Conservation (phyloP, 2,113 vertebrate genomes). For the Anas platyrhynchos region DNA sequence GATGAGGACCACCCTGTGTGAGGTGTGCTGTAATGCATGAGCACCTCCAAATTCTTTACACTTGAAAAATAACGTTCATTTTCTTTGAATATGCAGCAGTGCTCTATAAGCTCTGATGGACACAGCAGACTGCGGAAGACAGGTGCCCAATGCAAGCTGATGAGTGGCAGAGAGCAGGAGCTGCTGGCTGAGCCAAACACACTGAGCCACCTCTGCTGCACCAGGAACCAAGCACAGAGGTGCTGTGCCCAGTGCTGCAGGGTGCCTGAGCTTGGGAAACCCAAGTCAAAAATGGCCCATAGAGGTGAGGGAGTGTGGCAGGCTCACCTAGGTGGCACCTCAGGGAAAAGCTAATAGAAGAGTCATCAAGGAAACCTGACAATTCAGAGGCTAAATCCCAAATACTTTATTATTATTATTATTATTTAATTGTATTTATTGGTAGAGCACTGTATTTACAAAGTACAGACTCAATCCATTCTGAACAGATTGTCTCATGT, state of each 20-base stretch:
- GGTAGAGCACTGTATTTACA: neutral
- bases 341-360: neutral
- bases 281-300: neutral
- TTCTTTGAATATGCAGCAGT: too few relatives aligned
- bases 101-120: neutral
- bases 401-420: neutral
- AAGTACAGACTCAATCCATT: neutral
- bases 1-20: fast-evolving
- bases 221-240: neutral
- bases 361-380: neutral
- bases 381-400: neutral
- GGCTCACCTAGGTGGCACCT: fast-evolving
- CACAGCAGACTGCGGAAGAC: neutral
- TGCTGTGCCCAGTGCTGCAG: fast-evolving
- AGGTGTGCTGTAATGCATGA: neutral
- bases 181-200: neutral
- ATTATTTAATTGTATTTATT: too few relatives aligned
- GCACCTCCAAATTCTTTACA: neutral
- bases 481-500: neutral
- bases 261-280: neutral
- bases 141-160: fast-evolving
- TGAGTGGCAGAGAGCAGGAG: neutral
- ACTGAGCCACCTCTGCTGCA: fast-evolving
- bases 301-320: fast-evolving
- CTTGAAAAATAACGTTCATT: fast-evolving